These are phyloP conservation scores for Dryobotodes eremita DNA, from an alignment of 2,888 invertebrate genomes.

Conservation along the genomic window DNA sequence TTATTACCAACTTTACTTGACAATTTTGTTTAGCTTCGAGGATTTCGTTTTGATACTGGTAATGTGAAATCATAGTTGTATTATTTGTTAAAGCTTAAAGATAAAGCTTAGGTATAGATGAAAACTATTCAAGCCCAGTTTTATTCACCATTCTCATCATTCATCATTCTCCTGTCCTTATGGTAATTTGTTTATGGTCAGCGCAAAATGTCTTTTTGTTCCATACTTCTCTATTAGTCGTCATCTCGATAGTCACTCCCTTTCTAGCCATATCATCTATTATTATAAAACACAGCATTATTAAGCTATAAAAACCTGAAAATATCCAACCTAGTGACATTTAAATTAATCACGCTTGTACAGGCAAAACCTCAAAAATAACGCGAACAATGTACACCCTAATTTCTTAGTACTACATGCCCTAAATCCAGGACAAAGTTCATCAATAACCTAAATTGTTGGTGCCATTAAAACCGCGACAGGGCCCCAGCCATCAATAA, in stretches of 20 bases:
- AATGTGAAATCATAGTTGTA: background rate
- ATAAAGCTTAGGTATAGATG: background rate
- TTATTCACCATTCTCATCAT: background rate
- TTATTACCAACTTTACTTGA: conserved; percentile 20
- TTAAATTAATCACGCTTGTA: conserved; percentile 3
- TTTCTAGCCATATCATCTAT: background rate
- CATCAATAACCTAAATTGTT: conserved; percentile 62
- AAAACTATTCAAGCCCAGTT: background rate
- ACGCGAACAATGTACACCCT: background rate
- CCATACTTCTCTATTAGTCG: too few relatives aligned
- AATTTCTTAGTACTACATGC: conserved; percentile 12
- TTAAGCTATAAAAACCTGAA: background rate
- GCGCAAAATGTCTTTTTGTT: background rate
- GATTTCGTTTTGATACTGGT: background rate
- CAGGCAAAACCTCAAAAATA: background rate
- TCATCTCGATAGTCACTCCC: too few relatives aligned
- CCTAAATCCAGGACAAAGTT: conserved; percentile 39
- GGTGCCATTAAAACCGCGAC: conserved; percentile 51
- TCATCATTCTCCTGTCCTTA: background rate
- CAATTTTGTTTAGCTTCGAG: background rate
- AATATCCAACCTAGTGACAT: background rate
- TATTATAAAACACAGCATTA: background rate
- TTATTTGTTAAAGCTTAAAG: background rate
- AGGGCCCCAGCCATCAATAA: conserved; percentile 57
- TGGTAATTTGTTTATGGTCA: background rate